Percentiles rank a stretch among this genome's conserved stretches.
Conservation (phyloP, 1,140 invertebrate genomes). For the Brachionus plicatilis region DNA sequence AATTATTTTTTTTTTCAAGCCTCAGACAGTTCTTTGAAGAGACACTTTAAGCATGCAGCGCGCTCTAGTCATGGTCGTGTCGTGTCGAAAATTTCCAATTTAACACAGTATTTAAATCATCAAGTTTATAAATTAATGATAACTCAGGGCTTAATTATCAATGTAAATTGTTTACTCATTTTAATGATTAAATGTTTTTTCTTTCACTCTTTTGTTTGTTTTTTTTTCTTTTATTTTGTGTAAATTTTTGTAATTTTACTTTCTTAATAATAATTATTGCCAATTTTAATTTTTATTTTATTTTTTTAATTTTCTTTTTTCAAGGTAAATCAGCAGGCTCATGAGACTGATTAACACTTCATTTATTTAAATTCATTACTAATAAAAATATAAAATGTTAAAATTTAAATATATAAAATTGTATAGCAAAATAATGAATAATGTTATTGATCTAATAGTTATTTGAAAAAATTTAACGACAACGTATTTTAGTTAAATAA, state of each 20-base stretch:
- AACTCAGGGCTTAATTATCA: not conserved
- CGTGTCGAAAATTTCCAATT: not conserved
- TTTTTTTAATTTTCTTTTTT: too few species aligned
- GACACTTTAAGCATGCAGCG: not conserved
- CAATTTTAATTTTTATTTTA: not conserved
- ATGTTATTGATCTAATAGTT: too few species aligned
- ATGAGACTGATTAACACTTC: too few species aligned
- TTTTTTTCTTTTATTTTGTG: not conserved
- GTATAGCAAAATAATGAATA: too few species aligned
- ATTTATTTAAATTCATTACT: too few species aligned
- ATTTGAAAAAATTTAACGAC: too few species aligned
- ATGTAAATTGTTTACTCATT: not conserved
- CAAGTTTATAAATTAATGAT: not conserved
- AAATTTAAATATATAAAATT: too few species aligned
- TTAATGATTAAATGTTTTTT: not conserved
- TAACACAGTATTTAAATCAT: not conserved
- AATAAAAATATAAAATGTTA: too few species aligned
- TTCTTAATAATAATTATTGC: not conserved
- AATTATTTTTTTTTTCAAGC: not conserved
- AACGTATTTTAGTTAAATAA: too few species aligned
- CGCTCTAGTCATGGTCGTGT: not conserved
- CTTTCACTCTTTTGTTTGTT: too few species aligned
- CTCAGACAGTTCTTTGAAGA: constrained; percentile 6
- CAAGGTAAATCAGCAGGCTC: too few species aligned
- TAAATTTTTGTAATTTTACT: not conserved